Evolutionary conservation across 2,797 vertebrate genomes (phyloP).

Genomic region (Heterohyrax brucei): DNA sequence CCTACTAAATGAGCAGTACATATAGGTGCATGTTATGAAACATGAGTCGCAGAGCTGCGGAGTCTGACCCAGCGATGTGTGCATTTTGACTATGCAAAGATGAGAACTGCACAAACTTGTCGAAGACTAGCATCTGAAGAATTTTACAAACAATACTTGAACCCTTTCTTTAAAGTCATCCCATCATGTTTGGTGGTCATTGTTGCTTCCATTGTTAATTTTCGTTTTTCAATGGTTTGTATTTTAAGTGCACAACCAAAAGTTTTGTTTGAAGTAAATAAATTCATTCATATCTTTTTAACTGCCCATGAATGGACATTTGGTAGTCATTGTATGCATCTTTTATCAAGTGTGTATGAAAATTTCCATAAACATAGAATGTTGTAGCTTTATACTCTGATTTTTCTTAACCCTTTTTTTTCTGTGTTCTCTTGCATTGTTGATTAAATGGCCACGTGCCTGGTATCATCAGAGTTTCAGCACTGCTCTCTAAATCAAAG

Average conservation of each 20-base stretch:
- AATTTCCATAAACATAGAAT: constrained; percentile 88
- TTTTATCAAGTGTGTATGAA: constrained; percentile 90
- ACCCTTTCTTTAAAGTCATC: constrained; percentile 89
- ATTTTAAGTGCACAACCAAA: constrained; percentile 89
- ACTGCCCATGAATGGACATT: constrained; percentile 90
- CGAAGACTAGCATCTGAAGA: constrained; percentile 88
- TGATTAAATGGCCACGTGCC: constrained; percentile 76
- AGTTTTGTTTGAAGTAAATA: constrained; percentile 90
- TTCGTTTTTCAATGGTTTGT: constrained; percentile 89
- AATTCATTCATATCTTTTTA: constrained; percentile 88
- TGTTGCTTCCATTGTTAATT: constrained; percentile 89
- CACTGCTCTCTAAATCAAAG: constrained; percentile 58
- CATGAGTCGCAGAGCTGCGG: constrained; percentile 87
- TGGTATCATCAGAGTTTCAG: constrained; percentile 68
- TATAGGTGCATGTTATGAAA: constrained; percentile 95
- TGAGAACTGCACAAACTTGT: constrained; percentile 95
- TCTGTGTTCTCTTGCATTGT: constrained; percentile 78
- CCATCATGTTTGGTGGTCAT: constrained; percentile 87
- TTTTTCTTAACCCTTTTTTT: constrained; percentile 75
- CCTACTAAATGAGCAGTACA: constrained; percentile 91
- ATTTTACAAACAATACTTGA: constrained; percentile 91
- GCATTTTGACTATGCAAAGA: constrained; percentile 99
- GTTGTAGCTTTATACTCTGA: constrained; percentile 85
- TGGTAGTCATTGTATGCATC: constrained; percentile 89
- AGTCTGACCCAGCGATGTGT: constrained; percentile 88